These are phyloP conservation scores for Embidobia sp. DNA, from an alignment of 2,888 invertebrate species.

Conservation along the genomic window DNA sequence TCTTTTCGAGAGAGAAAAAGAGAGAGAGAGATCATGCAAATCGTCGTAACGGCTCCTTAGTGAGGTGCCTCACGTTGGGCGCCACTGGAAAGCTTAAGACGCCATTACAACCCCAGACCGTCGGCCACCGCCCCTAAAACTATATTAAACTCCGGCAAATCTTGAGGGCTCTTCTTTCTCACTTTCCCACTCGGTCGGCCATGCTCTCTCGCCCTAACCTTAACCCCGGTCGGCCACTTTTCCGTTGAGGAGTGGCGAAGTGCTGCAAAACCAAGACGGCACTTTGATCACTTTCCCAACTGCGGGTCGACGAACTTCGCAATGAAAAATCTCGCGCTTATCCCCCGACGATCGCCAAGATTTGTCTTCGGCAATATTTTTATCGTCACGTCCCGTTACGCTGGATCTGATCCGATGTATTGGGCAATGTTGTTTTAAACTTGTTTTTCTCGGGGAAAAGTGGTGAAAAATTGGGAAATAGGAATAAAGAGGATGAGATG, in stretches of 20 bases:
- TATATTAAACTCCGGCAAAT: constrained; percentile 81
- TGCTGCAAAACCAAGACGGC: constrained; percentile 73
- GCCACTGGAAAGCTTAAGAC: constrained; percentile 80
- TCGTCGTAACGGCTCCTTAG: too few relatives aligned
- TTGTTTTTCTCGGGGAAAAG: too few relatives aligned
- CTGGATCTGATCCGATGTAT: too few relatives aligned
- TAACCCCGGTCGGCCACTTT: constrained; percentile 52
- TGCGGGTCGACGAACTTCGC: constrained; percentile 62
- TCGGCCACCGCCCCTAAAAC: constrained; percentile 80
- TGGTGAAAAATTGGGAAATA: too few relatives aligned
- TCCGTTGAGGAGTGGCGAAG: constrained; percentile 30
- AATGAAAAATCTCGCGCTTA: constrained; percentile 56
- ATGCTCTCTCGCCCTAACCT: constrained; percentile 63
- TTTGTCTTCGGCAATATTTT: constrained; percentile 43
- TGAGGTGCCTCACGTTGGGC: too few relatives aligned
- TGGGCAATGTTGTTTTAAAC: too few relatives aligned
- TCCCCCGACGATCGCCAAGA: constrained; percentile 39
- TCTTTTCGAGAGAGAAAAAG: too few relatives aligned
- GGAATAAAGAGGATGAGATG: too few relatives aligned
- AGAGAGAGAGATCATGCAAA: too few relatives aligned
- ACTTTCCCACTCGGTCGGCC: constrained; percentile 68
- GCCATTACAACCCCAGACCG: constrained; percentile 79
- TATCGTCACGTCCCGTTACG: constrained; percentile 36
- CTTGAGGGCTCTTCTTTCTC: constrained; percentile 74
- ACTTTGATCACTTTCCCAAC: constrained; percentile 77